Conservation (phyloP, 2,888 invertebrate species). For the Lysandra coridon region DNA sequence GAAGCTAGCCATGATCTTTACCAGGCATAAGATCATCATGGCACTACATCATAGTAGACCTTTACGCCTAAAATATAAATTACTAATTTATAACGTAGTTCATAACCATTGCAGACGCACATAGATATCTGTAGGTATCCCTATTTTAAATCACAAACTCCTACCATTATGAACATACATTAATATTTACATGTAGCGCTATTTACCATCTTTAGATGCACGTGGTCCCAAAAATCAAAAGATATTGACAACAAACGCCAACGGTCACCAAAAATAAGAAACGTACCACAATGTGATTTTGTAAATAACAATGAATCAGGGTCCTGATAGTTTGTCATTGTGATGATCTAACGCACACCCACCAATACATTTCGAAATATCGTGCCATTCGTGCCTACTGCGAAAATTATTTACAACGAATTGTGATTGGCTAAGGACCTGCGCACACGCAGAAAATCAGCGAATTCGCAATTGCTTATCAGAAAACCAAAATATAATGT, state of each 20-base stretch:
- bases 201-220: neutral
- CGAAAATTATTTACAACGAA: neutral
- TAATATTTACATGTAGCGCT: neutral
- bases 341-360: conserved; percentile 27
- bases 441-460: neutral
- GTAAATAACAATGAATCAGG: conserved; percentile 21
- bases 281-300: neutral
- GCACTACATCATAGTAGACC: no score
- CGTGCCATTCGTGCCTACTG: conserved; percentile 21
- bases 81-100: no score
- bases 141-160: neutral
- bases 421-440: neutral
- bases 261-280: conserved; percentile 1
- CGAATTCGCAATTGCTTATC: no score
- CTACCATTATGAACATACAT: neutral
- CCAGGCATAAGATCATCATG: no score
- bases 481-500: no score
- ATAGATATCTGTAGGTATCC: no score
- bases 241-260: neutral
- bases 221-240: neutral
- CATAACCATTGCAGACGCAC: no score
- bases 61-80: no score
- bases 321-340: conserved; percentile 1
- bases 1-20: no score
- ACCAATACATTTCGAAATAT: conserved; percentile 19